Evolutionary conservation across 2,113 vertebrate species (phyloP).

Genomic region (Antennarius striatus): DNA sequence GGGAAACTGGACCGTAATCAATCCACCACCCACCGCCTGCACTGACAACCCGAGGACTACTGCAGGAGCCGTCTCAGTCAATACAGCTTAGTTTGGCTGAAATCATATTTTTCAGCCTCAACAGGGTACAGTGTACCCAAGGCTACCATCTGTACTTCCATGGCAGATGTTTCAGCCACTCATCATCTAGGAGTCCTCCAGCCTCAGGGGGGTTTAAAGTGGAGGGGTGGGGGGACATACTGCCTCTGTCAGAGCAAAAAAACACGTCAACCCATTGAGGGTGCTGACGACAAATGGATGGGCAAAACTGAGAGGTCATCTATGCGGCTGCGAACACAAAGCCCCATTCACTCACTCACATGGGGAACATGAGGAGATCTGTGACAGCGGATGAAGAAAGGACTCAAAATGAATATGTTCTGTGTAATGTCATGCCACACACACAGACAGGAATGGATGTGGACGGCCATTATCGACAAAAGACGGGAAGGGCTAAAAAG

Average conservation of each 20-base stretch:
- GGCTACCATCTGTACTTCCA: conserved; percentile 63
- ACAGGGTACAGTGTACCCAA: conserved; percentile 53
- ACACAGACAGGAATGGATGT: conserved; percentile 35
- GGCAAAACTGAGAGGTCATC: conserved; percentile 60
- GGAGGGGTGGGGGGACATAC: conserved; percentile 29
- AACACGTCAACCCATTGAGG: conserved; percentile 65
- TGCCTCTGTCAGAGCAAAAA: conserved; percentile 41
- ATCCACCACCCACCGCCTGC: conserved; percentile 37
- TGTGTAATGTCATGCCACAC: conserved; percentile 26
- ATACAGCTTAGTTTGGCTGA: conserved; percentile 49
- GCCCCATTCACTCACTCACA: conserved; percentile 45
- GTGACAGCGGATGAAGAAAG: conserved; percentile 24
- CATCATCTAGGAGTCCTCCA: conserved; percentile 62
- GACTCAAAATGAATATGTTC: conserved; percentile 15
- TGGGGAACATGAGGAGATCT: conserved; percentile 15
- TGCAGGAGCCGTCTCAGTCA: conserved; percentile 50
- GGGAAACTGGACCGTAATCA: conserved; percentile 37
- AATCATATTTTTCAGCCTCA: conserved; percentile 61
- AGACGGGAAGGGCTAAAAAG: conserved; percentile 11
- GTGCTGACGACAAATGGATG: conserved; percentile 50
- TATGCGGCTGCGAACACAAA: conserved; percentile 52
- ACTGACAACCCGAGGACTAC: conserved; percentile 39
- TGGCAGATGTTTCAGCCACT: conserved; percentile 61
- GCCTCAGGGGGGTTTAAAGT: no score
- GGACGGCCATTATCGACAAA: conserved; percentile 37